Base-by-base conservation (phyloP, 2,888 invertebrate species). In the Villa cingulata region DNA sequence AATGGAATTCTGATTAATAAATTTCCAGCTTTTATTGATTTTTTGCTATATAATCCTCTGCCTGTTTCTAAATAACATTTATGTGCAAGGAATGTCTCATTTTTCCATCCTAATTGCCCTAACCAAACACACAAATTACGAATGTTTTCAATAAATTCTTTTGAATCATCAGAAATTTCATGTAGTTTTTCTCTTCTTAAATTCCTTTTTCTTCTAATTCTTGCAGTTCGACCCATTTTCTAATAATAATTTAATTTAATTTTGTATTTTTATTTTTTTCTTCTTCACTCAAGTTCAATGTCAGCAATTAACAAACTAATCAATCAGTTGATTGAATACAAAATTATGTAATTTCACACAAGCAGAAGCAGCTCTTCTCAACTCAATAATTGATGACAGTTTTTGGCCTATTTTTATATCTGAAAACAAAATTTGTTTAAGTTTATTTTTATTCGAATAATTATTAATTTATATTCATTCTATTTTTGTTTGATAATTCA, bases 21-120 rank as follows among this genome's bases (percentile, higher is more conserved):
- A 56, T 81, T 78, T 43, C 78, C 77, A 20, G 71, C 58, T 10
- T 59, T 56, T 34, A 85, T 71, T 38, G 63, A 65, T 55, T 65
- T 71, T 57, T 74, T 76, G 0, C 84, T 77, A 57, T 77, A 72
- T 20, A 90, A 70, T 19, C 90, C 90, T 48, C 89, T 74, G 10
- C 87, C 88, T 6, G 86, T 86, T 12, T 69, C 61, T 23, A 70
- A 54, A 64, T 85, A 88, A 48, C 72, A 58, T 9, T 74, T 72
- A n/a, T 79, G 66, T 20, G 66, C 65, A 18, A 85, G 63, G 51
- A 74, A 72, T 16, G 72, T 72, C 40, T 74, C 70, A 54, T 79
- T 74, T 40, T 65, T 64, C 73, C 82, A 77, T 43, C 74, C 74
- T 52, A 73, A 66, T 45, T 46, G 40, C 38, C 52, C 52, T 18